Percentiles rank a stretch among this genome's conserved stretches.
Evolutionary conservation across 1,140 invertebrate species (phyloP).

Genomic region (Zaprionus camerounensis): DNA sequence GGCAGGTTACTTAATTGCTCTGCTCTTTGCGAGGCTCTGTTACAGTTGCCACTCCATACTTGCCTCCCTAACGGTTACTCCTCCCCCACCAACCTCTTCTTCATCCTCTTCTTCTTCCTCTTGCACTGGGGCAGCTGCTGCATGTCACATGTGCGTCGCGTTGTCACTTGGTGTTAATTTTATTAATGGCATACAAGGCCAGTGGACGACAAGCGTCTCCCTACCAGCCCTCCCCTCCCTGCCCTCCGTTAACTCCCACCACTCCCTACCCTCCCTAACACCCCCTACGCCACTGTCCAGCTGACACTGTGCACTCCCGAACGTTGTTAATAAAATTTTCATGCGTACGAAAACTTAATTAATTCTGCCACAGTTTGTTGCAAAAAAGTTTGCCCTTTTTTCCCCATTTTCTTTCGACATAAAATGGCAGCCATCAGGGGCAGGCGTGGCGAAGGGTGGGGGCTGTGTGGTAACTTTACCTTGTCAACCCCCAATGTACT

Average conservation of each 20-base stretch:
- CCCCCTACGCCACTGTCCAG: background rate
- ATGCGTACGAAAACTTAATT: conserved; percentile 81
- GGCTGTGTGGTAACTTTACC: conserved; percentile 12
- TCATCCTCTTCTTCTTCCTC: background rate
- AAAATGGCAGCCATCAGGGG: conserved; percentile 59
- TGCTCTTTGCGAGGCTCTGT: conserved; percentile 28
- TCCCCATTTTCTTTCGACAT: background rate
- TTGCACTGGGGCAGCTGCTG: background rate
- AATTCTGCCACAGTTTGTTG: conserved; percentile 78
- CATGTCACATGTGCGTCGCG: conserved; percentile 41
- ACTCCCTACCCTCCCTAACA: background rate
- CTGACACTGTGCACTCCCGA: background rate
- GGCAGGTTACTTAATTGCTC: conserved; percentile 84
- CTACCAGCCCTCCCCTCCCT: background rate
- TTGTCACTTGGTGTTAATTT: conserved; percentile 76
- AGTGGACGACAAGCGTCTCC: conserved; percentile 41
- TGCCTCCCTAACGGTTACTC: background rate
- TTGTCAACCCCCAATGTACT: conserved; percentile 17
- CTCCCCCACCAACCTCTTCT: conserved; percentile 10
- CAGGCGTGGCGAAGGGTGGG: background rate
- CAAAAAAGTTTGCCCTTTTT: conserved; percentile 60
- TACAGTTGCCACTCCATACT: background rate
- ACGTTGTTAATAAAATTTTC: conserved; percentile 73
- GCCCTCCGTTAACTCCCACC: too few relatives aligned
- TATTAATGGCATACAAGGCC: conserved; percentile 81